Base-by-base conservation (phyloP, 2,113 vertebrate genomes). In the Megaceryle torquata region DNA sequence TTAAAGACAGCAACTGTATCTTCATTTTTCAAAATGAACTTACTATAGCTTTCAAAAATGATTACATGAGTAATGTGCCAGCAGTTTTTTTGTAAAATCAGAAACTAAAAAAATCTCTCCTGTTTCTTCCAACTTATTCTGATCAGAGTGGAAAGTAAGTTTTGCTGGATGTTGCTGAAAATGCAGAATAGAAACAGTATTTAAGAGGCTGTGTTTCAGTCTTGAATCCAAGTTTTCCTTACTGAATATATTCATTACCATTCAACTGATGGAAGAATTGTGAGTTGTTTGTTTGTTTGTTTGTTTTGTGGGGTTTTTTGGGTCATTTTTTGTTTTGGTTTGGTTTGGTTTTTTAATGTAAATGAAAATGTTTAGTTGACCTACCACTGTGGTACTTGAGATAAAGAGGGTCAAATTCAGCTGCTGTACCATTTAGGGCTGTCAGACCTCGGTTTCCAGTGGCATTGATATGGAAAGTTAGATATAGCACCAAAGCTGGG, bases 21-120 rank as follows among this genome's bases (percentile, higher is more conserved):
- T 89, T 88, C n/a, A 50, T 88, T 96, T 89, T 88, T 88, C 57
- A 61, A 86, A 93, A 96, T 37, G 13, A 90, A 46, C 24, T 77
- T 69, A 71, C 81, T 53, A 2, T 68, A 80, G 51, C 48, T 71
- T 90, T 86, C 63, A 87, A 26, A 48, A 87, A 80, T 46, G 50
- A 53, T 44, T 64, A 26, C 50, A 33, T 65, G 71, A 89, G 37
- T 60, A 44, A 71, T 28, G 9, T 78, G 53, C 19, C 61, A 90
- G 16, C 50, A 24, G 50, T 91, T 93, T 44, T 75, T 94, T 44
- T 71, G 37, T 77, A n/a, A 60, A 74, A 82, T 16, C 25, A 16
- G 33, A 68, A 76, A 33, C 37, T 3, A 81, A 26, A 67, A 86
- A 2, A 0, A 2, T 9, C 14, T 39, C 43, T 64, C 3, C 35